A percentile compares a stretch with the other conserved stretches of the same genome.
Conservation (phyloP, 2,797 vertebrate genomes). For the Phyllotis vaccarum region DNA sequence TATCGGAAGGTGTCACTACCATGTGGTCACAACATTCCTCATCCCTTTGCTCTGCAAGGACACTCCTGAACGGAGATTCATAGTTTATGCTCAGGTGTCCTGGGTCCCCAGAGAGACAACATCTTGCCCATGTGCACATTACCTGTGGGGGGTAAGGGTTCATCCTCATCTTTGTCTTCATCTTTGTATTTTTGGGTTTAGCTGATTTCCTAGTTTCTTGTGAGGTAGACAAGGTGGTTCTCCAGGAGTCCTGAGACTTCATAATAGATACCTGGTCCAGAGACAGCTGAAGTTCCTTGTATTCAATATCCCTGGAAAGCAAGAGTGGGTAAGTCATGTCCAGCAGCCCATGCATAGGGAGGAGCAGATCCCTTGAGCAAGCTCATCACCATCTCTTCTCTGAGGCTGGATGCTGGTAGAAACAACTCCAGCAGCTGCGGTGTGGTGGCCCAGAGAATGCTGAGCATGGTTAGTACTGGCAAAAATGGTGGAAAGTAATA, state of each 20-base stretch:
- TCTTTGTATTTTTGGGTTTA: constrained; percentile 92
- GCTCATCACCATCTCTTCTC: accelerated
- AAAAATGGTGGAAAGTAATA: background rate
- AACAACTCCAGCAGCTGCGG: background rate
- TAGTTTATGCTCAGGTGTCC: background rate
- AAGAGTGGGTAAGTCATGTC: background rate
- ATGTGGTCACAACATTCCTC: too few relatives aligned
- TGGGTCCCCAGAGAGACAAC: accelerated
- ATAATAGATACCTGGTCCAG: constrained; percentile 92
- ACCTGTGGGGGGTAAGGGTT: constrained; percentile 94
- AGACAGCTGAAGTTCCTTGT: constrained; percentile 94
- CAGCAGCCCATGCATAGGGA: accelerated
- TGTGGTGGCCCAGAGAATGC: background rate
- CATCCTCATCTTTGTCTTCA: constrained; percentile 92
- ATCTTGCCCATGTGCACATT: accelerated
- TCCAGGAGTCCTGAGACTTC: constrained; percentile 90
- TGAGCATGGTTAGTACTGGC: accelerated
- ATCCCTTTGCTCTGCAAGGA: background rate
- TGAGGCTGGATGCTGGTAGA: background rate
- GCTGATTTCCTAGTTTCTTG: constrained; percentile 93
- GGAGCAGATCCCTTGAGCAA: accelerated
- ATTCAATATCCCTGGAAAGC: constrained; percentile 93
- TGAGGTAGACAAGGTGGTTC: constrained; percentile 89
- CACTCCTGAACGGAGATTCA: accelerated
- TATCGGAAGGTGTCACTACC: background rate